Percentiles rank a stretch among this genome's conserved stretches.
These are phyloP conservation scores for Hecatera dysodea DNA, from an alignment of 2,888 invertebrate genomes.

Conservation along the genomic window DNA sequence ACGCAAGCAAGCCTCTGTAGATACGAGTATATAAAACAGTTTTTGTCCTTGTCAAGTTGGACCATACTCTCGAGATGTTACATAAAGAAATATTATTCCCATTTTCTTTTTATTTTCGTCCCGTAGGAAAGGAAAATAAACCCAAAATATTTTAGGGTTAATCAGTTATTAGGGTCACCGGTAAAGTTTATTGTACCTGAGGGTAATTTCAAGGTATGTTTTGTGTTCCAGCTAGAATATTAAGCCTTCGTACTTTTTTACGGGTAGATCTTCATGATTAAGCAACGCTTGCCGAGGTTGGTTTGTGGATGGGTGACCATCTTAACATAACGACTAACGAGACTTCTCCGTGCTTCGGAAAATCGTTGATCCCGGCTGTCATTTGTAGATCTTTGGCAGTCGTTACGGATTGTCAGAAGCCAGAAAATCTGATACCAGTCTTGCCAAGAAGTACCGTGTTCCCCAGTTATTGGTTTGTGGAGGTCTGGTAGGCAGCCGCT, in stretches of 20 bases:
- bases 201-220: neutral
- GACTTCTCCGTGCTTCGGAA: too few species aligned
- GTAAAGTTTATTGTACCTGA: conserved; percentile 7
- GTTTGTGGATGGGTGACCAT: too few species aligned
- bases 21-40: neutral
- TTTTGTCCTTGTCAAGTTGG: neutral
- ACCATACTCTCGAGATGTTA: neutral
- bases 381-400: too few species aligned
- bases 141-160: neutral
- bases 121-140: neutral
- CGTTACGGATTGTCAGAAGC: too few species aligned
- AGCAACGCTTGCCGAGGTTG: too few species aligned
- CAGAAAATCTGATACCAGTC: too few species aligned
- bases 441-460: too few species aligned
- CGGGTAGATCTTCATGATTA: too few species aligned
- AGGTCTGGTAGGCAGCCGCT: too few species aligned
- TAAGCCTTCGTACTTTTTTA: neutral
- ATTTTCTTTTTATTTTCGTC: conserved; percentile 8
- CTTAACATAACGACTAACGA: too few species aligned
- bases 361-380: too few species aligned
- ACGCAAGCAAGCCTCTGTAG: neutral
- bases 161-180: conserved; percentile 41
- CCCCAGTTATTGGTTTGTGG: too few species aligned
- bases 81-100: conserved; percentile 5
- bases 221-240: neutral